These are phyloP conservation scores for Xenopus laevis DNA, from an alignment of 2,113 vertebrate species.

Conservation along the genomic window DNA sequence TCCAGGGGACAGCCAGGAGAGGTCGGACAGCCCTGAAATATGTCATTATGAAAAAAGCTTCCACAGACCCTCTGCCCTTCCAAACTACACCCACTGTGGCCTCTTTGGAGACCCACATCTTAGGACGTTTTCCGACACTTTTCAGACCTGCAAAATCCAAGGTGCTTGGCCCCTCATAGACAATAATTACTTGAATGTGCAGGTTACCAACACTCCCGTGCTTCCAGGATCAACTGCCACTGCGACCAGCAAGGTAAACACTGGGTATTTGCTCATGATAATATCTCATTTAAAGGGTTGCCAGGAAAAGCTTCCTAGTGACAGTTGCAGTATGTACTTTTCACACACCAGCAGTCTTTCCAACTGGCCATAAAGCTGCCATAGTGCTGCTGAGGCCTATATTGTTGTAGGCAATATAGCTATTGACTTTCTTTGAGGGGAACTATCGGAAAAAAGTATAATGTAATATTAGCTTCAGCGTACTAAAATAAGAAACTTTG, in stretches of 20 bases:
- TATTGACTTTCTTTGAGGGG: too few species aligned
- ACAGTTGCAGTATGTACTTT: too few species aligned
- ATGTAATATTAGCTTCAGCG: too few species aligned
- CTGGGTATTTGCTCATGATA: not conserved
- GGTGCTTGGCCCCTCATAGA: constrained; percentile 95
- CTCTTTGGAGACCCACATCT: constrained; percentile 95
- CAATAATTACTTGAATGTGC: constrained; percentile 94
- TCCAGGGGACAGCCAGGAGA: constrained; percentile 78
- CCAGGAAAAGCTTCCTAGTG: too few species aligned
- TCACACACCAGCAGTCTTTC: too few species aligned
- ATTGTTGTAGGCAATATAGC: too few species aligned
- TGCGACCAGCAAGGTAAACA: constrained; percentile 89
- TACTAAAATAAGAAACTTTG: too few species aligned
- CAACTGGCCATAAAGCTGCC: too few species aligned
- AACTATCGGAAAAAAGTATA: too few species aligned
- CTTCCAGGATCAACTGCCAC: constrained; percentile 82
- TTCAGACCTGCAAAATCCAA: constrained; percentile 93
- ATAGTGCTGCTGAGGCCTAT: too few species aligned
- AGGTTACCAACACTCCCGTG: constrained; percentile 93
- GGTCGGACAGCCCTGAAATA: constrained; percentile 82
- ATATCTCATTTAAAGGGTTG: too few species aligned
- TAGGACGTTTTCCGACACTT: constrained; percentile 88
- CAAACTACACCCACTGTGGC: constrained; percentile 94
- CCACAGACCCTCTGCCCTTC: constrained; percentile 65
- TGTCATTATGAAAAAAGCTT: constrained; percentile 91